phyloP scores from a whole-genome alignment of 2,113 vertebrate genomes.

The Saiga tatarica region DNA sequence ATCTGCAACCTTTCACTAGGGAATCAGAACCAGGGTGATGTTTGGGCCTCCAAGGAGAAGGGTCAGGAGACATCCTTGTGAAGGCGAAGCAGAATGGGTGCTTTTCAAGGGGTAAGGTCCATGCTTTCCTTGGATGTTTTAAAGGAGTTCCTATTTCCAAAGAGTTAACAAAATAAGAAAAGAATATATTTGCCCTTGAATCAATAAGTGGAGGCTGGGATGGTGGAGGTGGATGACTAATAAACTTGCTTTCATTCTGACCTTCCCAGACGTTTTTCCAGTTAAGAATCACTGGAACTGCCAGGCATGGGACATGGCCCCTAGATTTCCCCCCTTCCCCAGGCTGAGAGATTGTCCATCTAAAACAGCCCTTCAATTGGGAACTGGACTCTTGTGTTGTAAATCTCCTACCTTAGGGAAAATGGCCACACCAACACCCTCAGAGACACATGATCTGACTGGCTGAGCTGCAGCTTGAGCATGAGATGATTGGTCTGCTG shows the following conservation, averaged over 20 bases:
- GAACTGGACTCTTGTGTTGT: neutral
- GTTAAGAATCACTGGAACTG: neutral
- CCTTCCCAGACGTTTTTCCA: neutral
- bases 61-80: neutral
- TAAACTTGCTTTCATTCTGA: neutral
- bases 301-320: neutral
- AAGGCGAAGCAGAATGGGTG: neutral
- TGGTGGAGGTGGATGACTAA: neutral
- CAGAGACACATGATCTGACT: neutral
- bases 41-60: neutral
- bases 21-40: neutral
- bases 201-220: neutral
- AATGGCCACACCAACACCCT: neutral
- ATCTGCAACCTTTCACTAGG: neutral
- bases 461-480: neutral
- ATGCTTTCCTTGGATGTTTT: neutral
- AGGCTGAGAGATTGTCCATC: too few species aligned
- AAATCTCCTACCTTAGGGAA: neutral
- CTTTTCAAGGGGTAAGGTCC: neutral
- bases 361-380: neutral
- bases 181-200: neutral
- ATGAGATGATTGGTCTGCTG: neutral
- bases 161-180: neutral
- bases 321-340: neutral
- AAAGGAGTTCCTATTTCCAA: neutral